Evolutionary conservation across 2,113 vertebrate genomes (phyloP).

Genomic region (Hypomesus transpacificus): DNA sequence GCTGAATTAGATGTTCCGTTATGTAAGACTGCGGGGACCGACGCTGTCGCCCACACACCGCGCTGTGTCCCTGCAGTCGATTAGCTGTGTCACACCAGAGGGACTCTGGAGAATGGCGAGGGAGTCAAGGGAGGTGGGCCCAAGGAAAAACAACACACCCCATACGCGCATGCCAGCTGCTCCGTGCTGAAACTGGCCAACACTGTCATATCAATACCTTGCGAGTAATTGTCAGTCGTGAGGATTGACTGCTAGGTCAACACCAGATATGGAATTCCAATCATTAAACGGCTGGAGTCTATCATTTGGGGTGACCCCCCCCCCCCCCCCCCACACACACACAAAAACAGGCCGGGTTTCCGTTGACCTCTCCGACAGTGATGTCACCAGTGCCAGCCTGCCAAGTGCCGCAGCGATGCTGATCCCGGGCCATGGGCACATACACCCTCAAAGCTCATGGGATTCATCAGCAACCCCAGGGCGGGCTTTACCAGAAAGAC

Average conservation of each 20-base stretch:
- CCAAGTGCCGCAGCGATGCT: slow-evolving; percentile 34
- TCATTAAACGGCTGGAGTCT: neutral
- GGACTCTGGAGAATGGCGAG: neutral
- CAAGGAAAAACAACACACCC: no score
- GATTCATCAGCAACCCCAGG: slow-evolving; percentile 27
- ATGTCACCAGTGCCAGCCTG: slow-evolving; percentile 28
- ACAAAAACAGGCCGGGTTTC: neutral
- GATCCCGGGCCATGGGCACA: slow-evolving; percentile 22
- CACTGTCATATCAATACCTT: no score
- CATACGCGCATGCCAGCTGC: no score
- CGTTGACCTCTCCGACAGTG: neutral
- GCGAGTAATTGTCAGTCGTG: no score
- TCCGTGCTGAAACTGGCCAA: no score
- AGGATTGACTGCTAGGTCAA: no score
- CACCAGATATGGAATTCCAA: neutral
- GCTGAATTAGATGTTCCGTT: slow-evolving; percentile 55
- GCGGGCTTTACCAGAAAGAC: no score
- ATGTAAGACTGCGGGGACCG: slow-evolving; percentile 62
- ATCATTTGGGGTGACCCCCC: neutral
- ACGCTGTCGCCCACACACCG: slow-evolving; percentile 47
- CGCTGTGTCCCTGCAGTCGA: slow-evolving; percentile 41
- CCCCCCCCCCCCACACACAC: neutral
- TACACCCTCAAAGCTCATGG: slow-evolving; percentile 34
- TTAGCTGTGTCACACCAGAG: slow-evolving; percentile 28
- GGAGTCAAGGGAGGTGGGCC: no score